These are phyloP conservation scores for Chlamydotis undulata DNA, from an alignment of 2,113 vertebrate genomes.

Conservation along the genomic window DNA sequence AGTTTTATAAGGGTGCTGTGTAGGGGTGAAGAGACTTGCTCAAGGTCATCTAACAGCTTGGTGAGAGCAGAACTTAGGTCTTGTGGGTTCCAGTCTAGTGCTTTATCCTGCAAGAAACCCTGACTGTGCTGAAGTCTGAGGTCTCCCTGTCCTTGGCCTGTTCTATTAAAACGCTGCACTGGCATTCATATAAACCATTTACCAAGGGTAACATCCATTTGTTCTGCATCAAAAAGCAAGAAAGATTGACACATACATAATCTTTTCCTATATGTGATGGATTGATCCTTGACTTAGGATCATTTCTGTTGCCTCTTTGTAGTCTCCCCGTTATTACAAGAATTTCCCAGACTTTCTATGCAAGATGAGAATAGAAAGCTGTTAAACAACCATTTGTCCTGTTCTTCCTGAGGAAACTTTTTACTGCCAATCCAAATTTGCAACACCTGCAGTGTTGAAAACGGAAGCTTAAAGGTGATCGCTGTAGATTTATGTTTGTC, in stretches of 20 bases:
- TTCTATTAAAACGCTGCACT: constrained; percentile 67
- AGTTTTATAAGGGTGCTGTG: constrained; percentile 24
- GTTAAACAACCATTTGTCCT: constrained; percentile 2
- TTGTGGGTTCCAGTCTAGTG: constrained; percentile 35
- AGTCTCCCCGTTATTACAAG: constrained; percentile 28
- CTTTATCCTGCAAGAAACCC: constrained; percentile 57
- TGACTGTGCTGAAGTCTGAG: constrained; percentile 62
- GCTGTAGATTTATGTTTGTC: constrained; percentile 2
- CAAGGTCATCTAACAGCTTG: constrained; percentile 44
- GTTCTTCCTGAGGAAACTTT: constrained; percentile 10
- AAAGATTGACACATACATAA: constrained; percentile 69
- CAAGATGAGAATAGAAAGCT: constrained; percentile 32
- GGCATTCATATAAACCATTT: constrained; percentile 71
- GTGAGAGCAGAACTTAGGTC: constrained; percentile 37
- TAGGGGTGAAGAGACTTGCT: constrained; percentile 22
- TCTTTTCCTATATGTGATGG: constrained; percentile 67
- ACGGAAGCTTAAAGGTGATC: not conserved
- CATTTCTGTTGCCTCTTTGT: constrained; percentile 55
- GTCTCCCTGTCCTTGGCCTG: constrained; percentile 65
- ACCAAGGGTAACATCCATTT: constrained; percentile 70
- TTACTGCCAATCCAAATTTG: constrained; percentile 12
- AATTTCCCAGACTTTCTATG: constrained; percentile 43
- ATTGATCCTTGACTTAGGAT: constrained; percentile 66
- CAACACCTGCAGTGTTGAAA: constrained; percentile 12
- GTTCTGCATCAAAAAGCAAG: constrained; percentile 72